Evolutionary conservation across 2,113 vertebrate genomes (phyloP).

Genomic region (Dasyurus viverrinus): DNA sequence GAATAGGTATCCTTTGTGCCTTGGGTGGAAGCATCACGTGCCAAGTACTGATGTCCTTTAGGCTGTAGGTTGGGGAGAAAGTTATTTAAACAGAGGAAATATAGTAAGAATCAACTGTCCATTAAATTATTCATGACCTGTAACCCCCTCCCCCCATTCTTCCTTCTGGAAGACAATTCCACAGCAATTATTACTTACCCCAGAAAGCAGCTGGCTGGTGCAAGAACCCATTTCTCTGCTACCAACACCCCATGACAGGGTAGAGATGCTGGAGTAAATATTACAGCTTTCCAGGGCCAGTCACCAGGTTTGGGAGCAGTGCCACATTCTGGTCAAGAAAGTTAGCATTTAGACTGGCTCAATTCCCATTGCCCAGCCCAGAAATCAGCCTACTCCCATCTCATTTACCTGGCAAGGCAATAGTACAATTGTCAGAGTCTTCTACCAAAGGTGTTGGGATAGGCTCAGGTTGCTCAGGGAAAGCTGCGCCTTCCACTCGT

Average conservation of each 20-base stretch:
- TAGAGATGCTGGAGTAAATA: slow-evolving; percentile 69
- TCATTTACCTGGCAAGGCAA: slow-evolving; percentile 63
- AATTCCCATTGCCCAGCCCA: not conserved
- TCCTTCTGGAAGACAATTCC: too few relatives aligned
- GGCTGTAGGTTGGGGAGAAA: not conserved
- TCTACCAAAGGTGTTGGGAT: slow-evolving; percentile 8
- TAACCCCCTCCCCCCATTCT: not conserved
- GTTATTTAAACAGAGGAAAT: not conserved
- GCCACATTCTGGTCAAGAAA: slow-evolving; percentile 66
- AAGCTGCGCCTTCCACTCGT: slow-evolving; percentile 54
- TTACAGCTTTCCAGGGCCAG: slow-evolving; percentile 75
- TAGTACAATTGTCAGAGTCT: slow-evolving; percentile 72
- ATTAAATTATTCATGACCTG: not conserved
- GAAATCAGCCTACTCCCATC: not conserved
- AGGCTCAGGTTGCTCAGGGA: slow-evolving; percentile 58
- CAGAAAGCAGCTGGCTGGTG: too few relatives aligned
- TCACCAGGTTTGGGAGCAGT: too few relatives aligned
- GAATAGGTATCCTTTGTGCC: slow-evolving; percentile 27
- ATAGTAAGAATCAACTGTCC: too few relatives aligned
- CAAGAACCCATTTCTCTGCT: slow-evolving; percentile 76
- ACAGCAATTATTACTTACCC: slow-evolving; percentile 70
- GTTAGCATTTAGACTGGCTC: too few relatives aligned
- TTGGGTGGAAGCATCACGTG: slow-evolving; percentile 61
- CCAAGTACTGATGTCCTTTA: slow-evolving; percentile 21
- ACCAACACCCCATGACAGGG: too few relatives aligned